Conservation (phyloP, 2,888 invertebrate species). For the Plagiodera versicolora region DNA sequence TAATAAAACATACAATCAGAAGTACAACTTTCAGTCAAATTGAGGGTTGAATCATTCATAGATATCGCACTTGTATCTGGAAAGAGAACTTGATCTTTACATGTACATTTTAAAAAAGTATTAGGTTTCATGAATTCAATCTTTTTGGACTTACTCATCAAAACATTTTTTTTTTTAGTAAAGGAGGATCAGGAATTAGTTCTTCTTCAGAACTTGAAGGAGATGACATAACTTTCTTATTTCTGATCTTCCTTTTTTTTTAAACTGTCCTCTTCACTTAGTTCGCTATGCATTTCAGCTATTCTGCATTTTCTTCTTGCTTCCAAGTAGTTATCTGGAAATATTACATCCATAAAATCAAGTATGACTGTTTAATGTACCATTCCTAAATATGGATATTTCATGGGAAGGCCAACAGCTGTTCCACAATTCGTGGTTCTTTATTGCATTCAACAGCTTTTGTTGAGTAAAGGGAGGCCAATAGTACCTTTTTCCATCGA, state of each 20-base stretch:
- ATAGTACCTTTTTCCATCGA: background rate
- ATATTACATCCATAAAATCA: conserved; percentile 3
- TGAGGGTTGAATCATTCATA: background rate
- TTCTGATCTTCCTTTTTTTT: conserved; percentile 16
- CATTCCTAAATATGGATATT: conserved; percentile 3
- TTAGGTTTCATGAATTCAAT: background rate
- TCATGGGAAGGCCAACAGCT: conserved; percentile 7
- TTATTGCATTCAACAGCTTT: background rate
- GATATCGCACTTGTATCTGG: background rate
- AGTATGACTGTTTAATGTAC: conserved; percentile 6
- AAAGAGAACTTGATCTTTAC: background rate
- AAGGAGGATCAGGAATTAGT: background rate
- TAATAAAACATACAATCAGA: background rate
- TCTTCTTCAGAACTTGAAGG: conserved; percentile 5
- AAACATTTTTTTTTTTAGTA: background rate
- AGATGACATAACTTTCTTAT: conserved; percentile 10
- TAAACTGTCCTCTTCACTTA: conserved; percentile 7
- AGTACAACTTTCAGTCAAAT: background rate
- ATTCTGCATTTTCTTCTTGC: background rate
- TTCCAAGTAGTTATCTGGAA: background rate
- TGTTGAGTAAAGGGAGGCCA: conserved; percentile 3
- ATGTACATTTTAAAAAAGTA: too few species aligned
- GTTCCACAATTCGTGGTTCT: background rate
- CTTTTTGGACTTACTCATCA: background rate
- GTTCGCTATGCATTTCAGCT: background rate